Percentiles rank a stretch among this genome's conserved stretches.
These are phyloP conservation scores for Centruroides vittatus DNA, from an alignment of 1,140 invertebrate genomes.

Conservation along the genomic window DNA sequence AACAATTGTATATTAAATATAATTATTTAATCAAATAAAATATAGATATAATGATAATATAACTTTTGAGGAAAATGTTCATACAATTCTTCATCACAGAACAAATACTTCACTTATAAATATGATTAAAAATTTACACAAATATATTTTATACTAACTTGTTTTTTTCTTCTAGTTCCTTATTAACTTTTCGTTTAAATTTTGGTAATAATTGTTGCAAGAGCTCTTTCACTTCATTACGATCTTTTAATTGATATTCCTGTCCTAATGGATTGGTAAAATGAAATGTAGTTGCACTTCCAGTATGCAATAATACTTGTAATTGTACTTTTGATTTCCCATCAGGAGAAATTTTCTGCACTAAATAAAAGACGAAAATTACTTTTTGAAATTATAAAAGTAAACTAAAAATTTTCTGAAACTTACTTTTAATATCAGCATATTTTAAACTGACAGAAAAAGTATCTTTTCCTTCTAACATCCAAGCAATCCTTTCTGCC, in stretches of 20 bases:
- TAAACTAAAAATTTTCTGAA: not conserved
- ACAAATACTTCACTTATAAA: too few species aligned
- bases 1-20: too few species aligned
- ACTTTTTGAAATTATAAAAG: not conserved
- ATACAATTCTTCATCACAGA: too few species aligned
- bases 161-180: conserved; percentile 49
- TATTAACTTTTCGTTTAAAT: conserved; percentile 86
- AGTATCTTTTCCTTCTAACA: conserved; percentile 74
- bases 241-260: conserved; percentile 67
- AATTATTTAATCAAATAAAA: too few species aligned
- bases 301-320: conserved; percentile 92
- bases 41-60: too few species aligned
- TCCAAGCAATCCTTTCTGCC: conserved; percentile 89
- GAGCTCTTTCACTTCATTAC: conserved; percentile 86
- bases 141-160: conserved; percentile 19
- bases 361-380: conserved; percentile 34
- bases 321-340: conserved; percentile 96
- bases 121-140: too few species aligned
- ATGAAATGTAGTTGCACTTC: conserved; percentile 90
- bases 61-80: too few species aligned
- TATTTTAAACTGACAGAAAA: conserved; percentile 86
- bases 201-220: conserved; percentile 84
- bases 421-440: conserved; percentile 86
- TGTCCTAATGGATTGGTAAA: conserved; percentile 78
- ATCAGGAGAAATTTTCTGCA: conserved; percentile 96